A percentile compares a stretch with the other conserved stretches of the same genome.
Conservation (phyloP, 2,113 vertebrate species). For the Neopipo cinnamomea region DNA sequence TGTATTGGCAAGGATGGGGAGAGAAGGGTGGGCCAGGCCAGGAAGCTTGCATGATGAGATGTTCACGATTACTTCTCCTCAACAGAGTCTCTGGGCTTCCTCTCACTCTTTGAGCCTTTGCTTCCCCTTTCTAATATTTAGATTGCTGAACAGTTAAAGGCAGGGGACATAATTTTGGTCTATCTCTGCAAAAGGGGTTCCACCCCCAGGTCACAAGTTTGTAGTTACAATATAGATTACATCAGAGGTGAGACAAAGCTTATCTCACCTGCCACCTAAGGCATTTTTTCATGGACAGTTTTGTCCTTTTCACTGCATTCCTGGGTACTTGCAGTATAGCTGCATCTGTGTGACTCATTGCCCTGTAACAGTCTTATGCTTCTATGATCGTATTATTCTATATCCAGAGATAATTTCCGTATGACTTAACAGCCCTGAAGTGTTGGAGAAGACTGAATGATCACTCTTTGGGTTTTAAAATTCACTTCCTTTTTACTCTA, state of each 20-base stretch:
- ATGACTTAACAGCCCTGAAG: not conserved
- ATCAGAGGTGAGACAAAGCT: not conserved
- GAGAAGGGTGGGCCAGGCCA: not conserved
- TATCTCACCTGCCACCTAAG: not conserved
- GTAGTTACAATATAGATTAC: not conserved
- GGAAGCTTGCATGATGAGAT: not conserved
- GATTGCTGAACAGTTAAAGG: not conserved
- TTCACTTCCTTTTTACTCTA: not conserved
- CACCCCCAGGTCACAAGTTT: not conserved
- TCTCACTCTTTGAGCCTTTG: not conserved
- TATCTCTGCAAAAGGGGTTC: not conserved
- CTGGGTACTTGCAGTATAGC: not conserved
- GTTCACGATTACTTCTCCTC: not conserved
- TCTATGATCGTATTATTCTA: not conserved
- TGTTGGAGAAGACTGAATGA: not conserved
- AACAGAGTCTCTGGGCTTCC: not conserved
- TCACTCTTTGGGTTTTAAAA: not conserved
- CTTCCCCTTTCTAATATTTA: not conserved
- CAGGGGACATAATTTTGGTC: not conserved
- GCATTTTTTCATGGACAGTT: not conserved
- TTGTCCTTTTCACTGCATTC: not conserved
- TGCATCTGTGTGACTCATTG: not conserved
- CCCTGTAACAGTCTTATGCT: not conserved
- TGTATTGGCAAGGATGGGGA: not conserved
- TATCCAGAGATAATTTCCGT: not conserved